phyloP scores from a whole-genome alignment of 2,797 vertebrate species.

The Chrosomus eos region DNA sequence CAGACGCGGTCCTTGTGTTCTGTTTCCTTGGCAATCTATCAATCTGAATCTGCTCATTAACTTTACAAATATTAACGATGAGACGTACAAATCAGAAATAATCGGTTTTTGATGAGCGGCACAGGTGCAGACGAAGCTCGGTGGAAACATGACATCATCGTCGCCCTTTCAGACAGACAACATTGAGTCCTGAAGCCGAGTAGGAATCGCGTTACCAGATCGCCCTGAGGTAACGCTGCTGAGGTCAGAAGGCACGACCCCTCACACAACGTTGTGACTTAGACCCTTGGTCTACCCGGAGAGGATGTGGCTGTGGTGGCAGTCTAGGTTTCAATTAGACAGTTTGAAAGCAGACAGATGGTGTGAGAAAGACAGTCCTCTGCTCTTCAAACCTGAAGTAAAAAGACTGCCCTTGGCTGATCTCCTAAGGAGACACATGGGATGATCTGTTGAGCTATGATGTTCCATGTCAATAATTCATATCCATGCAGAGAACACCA shows the following conservation, averaged over 20 bases:
- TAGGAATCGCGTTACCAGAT: neutral
- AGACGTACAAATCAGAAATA: constrained; percentile 48
- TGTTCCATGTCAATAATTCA: constrained; percentile 61
- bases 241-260: constrained; percentile 38
- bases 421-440: constrained; percentile 45
- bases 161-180: neutral
- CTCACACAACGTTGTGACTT: neutral
- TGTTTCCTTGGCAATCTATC: constrained; percentile 59
- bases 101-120: constrained; percentile 49
- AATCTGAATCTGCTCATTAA: constrained; percentile 58
- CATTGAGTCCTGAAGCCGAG: neutral
- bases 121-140: constrained; percentile 34
- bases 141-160: constrained; percentile 44
- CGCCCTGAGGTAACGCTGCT: constrained; percentile 38
- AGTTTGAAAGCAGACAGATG: constrained; percentile 32
- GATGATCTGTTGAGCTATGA: constrained; percentile 56
- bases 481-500: constrained; percentile 47
- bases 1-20: constrained; percentile 49
- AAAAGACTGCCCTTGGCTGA: constrained; percentile 45
- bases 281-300: constrained; percentile 14
- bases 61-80: constrained; percentile 56
- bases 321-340: constrained; percentile 17
- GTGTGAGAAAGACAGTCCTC: neutral
- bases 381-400: constrained; percentile 48
- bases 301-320: neutral